Percentiles rank a stretch among this genome's conserved stretches.
Evolutionary conservation across 2,797 vertebrate species (phyloP).

Genomic region (Leptodactylus fallax): DNA sequence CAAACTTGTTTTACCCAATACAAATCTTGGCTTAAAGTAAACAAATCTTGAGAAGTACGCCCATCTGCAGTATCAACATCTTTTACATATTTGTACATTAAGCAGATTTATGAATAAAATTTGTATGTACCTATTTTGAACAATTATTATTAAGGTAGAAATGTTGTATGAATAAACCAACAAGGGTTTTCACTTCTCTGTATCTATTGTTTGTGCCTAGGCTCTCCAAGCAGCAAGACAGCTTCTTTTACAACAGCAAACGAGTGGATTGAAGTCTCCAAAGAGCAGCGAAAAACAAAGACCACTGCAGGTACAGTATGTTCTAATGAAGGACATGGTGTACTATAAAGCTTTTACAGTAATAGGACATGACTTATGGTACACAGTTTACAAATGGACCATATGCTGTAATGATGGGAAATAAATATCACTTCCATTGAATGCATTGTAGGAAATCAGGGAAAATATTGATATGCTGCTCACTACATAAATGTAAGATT

Average conservation of each 20-base stretch:
- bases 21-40: too few relatives aligned
- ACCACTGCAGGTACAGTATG: slow-evolving; percentile 89
- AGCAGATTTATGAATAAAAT: too few relatives aligned
- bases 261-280: slow-evolving; percentile 98
- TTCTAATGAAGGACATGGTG: slow-evolving; percentile 14
- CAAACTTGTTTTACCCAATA: too few relatives aligned
- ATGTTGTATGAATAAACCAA: background rate
- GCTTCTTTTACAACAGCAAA: slow-evolving; percentile 98
- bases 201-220: slow-evolving; percentile 74
- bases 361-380: background rate
- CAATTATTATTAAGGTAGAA: background rate
- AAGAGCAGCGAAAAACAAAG: slow-evolving; percentile 99
- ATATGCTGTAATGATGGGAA: background rate
- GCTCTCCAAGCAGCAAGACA: slow-evolving; percentile 97
- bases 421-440: background rate
- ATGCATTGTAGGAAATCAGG: background rate
- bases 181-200: background rate
- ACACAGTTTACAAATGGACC: background rate
- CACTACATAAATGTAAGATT: background rate
- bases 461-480: background rate
- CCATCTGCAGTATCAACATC: too few relatives aligned
- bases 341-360: background rate
- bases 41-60: too few relatives aligned
- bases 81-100: too few relatives aligned
- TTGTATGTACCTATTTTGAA: background rate